Base-by-base conservation (phyloP, 2,888 invertebrate genomes). In the Philhelius pedissequus region DNA sequence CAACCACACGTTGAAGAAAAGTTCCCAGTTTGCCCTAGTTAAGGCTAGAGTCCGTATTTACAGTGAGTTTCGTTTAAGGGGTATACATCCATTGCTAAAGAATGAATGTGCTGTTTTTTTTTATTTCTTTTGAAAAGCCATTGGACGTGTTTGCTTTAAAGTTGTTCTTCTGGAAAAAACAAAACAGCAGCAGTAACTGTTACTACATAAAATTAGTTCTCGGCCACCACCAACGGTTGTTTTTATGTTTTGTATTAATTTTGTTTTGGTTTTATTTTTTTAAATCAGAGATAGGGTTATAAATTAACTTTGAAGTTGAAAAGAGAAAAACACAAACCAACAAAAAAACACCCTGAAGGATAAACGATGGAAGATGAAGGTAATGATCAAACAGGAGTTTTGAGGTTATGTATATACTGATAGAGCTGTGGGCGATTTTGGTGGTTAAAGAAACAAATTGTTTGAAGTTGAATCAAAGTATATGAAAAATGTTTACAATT, bases 11-110 rank as follows among this genome's bases (percentile, higher is more conserved):
- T 40, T 40, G 18, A 27, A 56, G 38, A 43, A 48, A 82, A 82
- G 77, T 71, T 45, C 11, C 7, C 52, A 71, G 66, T 71, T 77
- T 82, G 77, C 7, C 81, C 81, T 52, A 82, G 77, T 82, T 82
- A 68, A 71, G 71, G 20, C 66, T 35, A 32, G 56, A 71, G 56
- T 70, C 58, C 27, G 35, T 70, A 58, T 71, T 66, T 68, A 22
- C 1, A 22, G 62, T n/a, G 11, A 50, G 18, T 58, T 75, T 69
- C 27, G 52, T 22, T 27, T 52, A 52, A 30, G 13, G 27, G 64
- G 64, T 54, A 56, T n/a, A 64, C 60, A 54, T 62, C 22, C n/a
- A 54, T 25, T 18, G 15, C 56, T 70, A 20, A 3, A 48, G 48
- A 35, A 56, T 56, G 35, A 35, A 56, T 56, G 18, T 22, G 5